Evolutionary conservation across 2,888 invertebrate species (phyloP), one percentile per base, ranked within the genome.

Genomic region (Trichopria drosophilae): DNA sequence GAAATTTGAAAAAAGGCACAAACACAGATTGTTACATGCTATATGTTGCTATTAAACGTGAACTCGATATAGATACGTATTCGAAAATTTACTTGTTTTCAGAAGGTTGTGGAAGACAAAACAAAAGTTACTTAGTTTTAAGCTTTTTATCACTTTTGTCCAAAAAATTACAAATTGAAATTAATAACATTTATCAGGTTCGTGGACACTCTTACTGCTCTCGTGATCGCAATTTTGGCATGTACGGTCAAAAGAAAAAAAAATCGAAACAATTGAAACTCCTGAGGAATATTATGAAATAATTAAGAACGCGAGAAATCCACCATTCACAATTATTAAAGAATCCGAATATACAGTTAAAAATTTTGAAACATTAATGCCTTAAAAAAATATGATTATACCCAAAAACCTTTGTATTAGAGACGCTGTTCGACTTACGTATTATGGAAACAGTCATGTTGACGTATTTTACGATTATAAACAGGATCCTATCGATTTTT

Each of bases 41-140:
- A n/a, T 18, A 2, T 2, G 6, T 37, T 39, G 29, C 20, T 10
- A 39, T 46, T 6, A 3, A 37, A 39, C 16, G 7, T 2, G 46
- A 46, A 28, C n/a, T 24, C 5, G 28, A 24, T 12, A 10, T 19
- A 3, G 12, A 29, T 24, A 37, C 10, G 36, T 37, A 31, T 18
- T 29, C 36, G 19, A 28, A 39, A 46, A 37, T 46, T 10, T 29
- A 19, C 15, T 18, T 52, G 10, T 52, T 52, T 31, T 52, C 52
- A 6, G 52, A 52, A 5, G 41, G 22, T 20, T 52, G 47, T 20
- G 39, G 32, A 4, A 48, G 48, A 4, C 48, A 44, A 35, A 53
- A 55, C 13, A 51, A 51, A 39, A 55, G 42, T 48, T 55, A 55
- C 41, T 32, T 51, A n/a, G 1, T 48, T 23, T 20, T 44, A 12